Evolutionary conservation across 2,888 invertebrate genomes (phyloP).

Genomic region (Eupithecia subfuscata): DNA sequence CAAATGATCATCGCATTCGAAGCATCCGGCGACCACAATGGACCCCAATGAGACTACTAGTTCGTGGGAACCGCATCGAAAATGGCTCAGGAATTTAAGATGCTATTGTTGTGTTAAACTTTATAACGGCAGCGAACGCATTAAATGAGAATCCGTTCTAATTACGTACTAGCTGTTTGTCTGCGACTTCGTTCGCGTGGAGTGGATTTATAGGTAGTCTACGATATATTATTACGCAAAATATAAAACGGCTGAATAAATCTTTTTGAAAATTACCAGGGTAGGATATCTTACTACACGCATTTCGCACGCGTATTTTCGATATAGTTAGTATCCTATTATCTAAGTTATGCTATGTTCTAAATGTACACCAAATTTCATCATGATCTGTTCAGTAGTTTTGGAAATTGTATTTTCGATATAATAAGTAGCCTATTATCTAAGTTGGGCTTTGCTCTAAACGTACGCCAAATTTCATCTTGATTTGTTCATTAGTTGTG

Average conservation of each 20-base stretch:
- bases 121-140: not conserved
- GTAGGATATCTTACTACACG: too few species aligned
- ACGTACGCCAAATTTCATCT: too few species aligned
- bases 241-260: not conserved
- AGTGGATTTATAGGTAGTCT: not conserved
- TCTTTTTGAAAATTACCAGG: not conserved
- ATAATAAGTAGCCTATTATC: too few species aligned
- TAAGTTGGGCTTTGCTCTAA: too few species aligned
- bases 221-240: too few species aligned
- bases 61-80: constrained; percentile 1
- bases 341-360: too few species aligned
- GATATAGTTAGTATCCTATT: too few species aligned
- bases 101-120: not conserved
- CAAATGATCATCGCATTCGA: not conserved
- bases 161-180: not conserved
- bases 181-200: not conserved
- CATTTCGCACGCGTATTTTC: too few species aligned
- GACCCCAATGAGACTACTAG: not conserved
- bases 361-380: too few species aligned
- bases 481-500: too few species aligned
- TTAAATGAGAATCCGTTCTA: not conserved
- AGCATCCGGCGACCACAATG: not conserved
- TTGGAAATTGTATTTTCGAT: too few species aligned
- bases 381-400: too few species aligned
- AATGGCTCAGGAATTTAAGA: constrained; percentile 1